Base-by-base conservation (phyloP, 2,113 vertebrate species). In the Gambusia holbrooki region DNA sequence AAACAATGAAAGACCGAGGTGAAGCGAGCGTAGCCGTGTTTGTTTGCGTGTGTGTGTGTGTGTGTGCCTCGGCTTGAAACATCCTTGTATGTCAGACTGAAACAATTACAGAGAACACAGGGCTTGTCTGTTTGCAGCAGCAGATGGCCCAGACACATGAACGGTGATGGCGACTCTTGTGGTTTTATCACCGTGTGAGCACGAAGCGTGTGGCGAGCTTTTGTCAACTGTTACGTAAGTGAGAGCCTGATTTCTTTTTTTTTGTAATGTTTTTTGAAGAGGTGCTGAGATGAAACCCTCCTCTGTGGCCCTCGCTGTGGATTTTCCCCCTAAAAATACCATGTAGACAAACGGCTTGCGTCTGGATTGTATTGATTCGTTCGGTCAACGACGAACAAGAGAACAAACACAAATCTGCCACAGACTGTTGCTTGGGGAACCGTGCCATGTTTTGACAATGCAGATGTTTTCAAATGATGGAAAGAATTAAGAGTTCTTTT, bases 261-360 rank as follows among this genome's bases (percentile, higher is more conserved):
- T 37, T 2, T 37, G 2, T 37, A 11, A 12, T 37, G 3, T 30
- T 42, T 29, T 67, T 48, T 45, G 64, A 69, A 33, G 45, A 54
- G 45, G 67, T 69, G 67, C 15, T 69, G 19, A 69, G 67, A 54
- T 69, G 66, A 48, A 68, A 45, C 37, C 27, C 33, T 66, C 33
- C 9, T 25, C 22, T 14, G 32, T 12, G 33, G 13, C 19, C 37
- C 37, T 10, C 40, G 6, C 13, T 29, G 29, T 32, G 61, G 28
- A 12, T 17, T 30, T 22, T 6, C 51, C 51, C 7, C 22, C 51
- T 25, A 58, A n/a, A 58, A 58, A 58, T 1, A 7, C 51, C 25
- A n/a, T 58, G 22, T 58, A n/a, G 51, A 58, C 22, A 58, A 58
- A 58, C n/a, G 19, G 25, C 25, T 17, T 58, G 51, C 6, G 15